Percentiles rank a stretch among this genome's conserved stretches.
Evolutionary conservation across 2,888 invertebrate species (phyloP).

Genomic region (Drosophila neutralis): DNA sequence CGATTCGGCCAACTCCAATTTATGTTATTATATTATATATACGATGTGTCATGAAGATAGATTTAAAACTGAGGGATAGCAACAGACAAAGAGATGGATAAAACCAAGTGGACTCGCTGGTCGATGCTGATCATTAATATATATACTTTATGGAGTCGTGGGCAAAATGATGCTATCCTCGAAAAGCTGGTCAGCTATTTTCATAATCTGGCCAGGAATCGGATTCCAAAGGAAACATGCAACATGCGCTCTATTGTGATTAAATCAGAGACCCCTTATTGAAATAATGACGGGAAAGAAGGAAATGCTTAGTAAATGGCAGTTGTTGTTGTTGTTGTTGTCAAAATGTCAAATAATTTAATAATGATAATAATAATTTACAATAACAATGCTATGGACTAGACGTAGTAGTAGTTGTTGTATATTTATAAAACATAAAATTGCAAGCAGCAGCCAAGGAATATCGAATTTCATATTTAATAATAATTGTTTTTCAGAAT

Average conservation of each 20-base stretch:
- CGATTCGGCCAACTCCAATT: neutral
- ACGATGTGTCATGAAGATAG: too few species aligned
- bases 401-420: constrained; percentile 9
- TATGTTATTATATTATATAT: neutral
- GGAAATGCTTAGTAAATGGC: constrained; percentile 6
- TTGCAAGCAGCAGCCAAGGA: neutral
- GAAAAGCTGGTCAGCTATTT: neutral
- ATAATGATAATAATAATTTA: constrained; percentile 18
- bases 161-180: neutral
- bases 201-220: neutral
- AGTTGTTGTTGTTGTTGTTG: constrained; percentile 1
- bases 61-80: neutral
- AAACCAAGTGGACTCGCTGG: neutral
- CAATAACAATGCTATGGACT: constrained; percentile 26
- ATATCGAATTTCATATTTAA: neutral
- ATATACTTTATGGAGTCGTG: neutral
- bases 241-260: neutral
- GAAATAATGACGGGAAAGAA: neutral
- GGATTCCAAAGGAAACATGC: neutral
- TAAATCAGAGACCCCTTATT: neutral
- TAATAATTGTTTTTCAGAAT: neutral
- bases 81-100: neutral
- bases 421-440: neutral
- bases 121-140: neutral
- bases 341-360: constrained; percentile 2